Evolutionary conservation across 2,797 vertebrate species (phyloP).

Genomic region (Lutra lutra): DNA sequence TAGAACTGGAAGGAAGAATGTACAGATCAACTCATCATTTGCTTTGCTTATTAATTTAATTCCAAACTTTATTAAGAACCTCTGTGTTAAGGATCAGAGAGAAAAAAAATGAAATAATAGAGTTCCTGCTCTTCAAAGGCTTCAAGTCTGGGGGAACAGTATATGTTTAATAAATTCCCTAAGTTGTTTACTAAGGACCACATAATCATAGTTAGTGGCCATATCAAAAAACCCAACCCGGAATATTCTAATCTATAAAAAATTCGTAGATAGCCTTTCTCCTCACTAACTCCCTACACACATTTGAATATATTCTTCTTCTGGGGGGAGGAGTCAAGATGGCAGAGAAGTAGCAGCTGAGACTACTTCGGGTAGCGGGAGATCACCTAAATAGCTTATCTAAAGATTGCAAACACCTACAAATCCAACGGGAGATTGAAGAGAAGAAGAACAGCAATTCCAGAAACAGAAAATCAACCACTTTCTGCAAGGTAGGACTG

Average conservation of each 20-base stretch:
- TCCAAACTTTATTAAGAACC: not conserved
- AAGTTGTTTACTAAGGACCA: not conserved
- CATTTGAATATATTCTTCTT: not conserved
- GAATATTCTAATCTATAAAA: not conserved
- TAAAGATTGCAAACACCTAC: too few species aligned
- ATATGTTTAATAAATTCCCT: not conserved
- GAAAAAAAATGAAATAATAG: not conserved
- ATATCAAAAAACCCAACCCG: not conserved
- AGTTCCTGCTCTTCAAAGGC: not conserved
- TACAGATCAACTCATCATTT: not conserved
- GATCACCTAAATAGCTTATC: too few species aligned
- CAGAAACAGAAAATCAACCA: too few species aligned
- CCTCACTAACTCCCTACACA: not conserved
- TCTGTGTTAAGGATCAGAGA: not conserved
- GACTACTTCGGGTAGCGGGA: too few species aligned
- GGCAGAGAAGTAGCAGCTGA: too few species aligned
- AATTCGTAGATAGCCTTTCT: not conserved
- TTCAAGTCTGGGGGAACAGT: not conserved
- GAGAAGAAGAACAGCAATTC: too few species aligned
- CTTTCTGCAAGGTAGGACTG: too few species aligned
- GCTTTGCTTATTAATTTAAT: slow-evolving; percentile 8
- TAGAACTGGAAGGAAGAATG: not conserved
- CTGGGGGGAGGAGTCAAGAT: too few species aligned
- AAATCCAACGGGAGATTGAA: too few species aligned
- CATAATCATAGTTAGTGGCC: not conserved